Percentiles rank a stretch among this genome's conserved stretches.
Evolutionary conservation across 2,113 vertebrate species (phyloP).

Genomic region (Saguinus midas): DNA sequence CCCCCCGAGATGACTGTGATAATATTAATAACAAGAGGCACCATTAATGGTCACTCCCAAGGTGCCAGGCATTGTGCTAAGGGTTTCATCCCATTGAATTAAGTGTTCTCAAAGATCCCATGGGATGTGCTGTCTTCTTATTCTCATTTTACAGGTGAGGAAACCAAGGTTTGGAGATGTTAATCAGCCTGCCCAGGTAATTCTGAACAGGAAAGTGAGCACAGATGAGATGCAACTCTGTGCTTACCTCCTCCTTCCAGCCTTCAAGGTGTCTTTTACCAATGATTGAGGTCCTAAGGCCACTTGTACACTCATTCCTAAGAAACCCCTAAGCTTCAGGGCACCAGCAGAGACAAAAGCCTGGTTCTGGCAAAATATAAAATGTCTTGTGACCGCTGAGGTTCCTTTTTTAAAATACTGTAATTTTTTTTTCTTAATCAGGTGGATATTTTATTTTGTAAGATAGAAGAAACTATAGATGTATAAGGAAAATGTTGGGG

Average conservation of each 20-base stretch:
- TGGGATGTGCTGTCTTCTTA: not conserved
- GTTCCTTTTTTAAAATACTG: not conserved
- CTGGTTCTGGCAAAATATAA: not conserved
- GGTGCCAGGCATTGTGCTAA: not conserved
- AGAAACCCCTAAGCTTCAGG: not conserved
- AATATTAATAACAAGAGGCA: not conserved
- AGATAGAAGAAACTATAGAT: not conserved
- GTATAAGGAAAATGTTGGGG: not conserved
- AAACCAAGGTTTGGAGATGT: not conserved
- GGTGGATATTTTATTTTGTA: not conserved
- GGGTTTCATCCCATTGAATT: not conserved
- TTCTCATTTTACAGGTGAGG: not conserved
- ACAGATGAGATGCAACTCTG: too few species aligned
- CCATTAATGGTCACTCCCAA: rapidly evolving
- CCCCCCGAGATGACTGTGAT: not conserved
- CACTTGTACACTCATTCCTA: not conserved
- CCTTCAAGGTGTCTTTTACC: not conserved
- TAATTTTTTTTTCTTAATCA: not conserved
- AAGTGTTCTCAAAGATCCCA: not conserved
- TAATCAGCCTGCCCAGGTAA: not conserved
- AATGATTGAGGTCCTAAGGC: not conserved
- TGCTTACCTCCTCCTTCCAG: not conserved
- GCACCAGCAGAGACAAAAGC: not conserved
- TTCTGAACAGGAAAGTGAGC: not conserved
- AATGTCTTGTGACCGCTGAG: not conserved